Conservation (phyloP, 2,113 vertebrate species). For the Oreochromis niloticus region DNA sequence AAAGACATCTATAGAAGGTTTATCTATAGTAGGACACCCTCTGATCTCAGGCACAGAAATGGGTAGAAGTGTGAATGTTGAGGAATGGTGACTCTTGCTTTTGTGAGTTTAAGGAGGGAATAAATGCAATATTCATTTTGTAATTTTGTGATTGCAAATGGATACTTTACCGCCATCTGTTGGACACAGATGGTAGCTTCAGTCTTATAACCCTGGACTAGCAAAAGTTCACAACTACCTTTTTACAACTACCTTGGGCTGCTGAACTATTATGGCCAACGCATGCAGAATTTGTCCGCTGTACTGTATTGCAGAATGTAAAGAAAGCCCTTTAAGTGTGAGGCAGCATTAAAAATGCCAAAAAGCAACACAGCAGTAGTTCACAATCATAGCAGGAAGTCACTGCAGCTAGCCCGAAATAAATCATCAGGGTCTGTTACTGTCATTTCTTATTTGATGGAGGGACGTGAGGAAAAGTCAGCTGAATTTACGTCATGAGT, state of each 20-base stretch:
- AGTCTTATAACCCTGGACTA: background rate
- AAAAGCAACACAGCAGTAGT: background rate
- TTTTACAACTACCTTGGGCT: background rate
- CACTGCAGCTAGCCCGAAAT: background rate
- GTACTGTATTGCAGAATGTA: background rate
- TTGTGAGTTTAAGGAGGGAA: background rate
- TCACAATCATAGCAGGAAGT: background rate
- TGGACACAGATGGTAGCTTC: background rate
- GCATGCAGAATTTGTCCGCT: background rate
- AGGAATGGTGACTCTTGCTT: background rate
- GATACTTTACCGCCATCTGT: background rate
- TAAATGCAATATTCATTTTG: background rate
- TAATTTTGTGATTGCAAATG: background rate
- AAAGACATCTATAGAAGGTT: conserved; percentile 76
- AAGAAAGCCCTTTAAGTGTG: background rate
- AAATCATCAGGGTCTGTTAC: background rate
- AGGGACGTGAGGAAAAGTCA: background rate
- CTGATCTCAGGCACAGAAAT: conserved; percentile 64
- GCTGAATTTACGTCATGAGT: background rate
- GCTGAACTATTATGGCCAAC: background rate
- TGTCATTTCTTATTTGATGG: background rate
- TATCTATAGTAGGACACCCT: conserved; percentile 75
- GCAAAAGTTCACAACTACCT: background rate
- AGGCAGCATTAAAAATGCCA: background rate
- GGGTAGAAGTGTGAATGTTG: background rate